These are phyloP conservation scores for Seriola dumerili DNA, from an alignment of 2,113 vertebrate genomes.

Conservation along the genomic window DNA sequence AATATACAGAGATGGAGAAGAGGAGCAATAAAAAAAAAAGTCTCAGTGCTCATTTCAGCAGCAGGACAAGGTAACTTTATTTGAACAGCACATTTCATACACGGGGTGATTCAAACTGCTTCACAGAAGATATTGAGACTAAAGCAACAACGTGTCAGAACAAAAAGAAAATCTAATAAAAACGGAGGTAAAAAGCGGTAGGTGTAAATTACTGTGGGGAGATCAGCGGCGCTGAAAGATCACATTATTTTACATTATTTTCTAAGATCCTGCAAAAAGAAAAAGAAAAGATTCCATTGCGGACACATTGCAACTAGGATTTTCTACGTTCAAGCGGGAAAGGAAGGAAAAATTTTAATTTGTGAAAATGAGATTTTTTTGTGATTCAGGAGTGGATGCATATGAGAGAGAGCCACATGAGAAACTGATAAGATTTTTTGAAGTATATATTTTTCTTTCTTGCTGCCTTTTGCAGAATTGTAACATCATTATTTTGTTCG, in stretches of 20 bases:
- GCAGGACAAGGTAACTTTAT: neutral
- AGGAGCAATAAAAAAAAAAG: constrained; percentile 6
- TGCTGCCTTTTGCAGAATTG: neutral
- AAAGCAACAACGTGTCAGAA: neutral
- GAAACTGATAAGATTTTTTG: neutral
- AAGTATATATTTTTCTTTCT: neutral
- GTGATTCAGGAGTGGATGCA: neutral
- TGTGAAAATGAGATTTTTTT: neutral
- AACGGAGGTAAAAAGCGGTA: neutral
- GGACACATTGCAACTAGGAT: too few species aligned
- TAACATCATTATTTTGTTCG: neutral
- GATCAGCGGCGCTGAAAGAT: neutral
- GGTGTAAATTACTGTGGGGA: neutral
- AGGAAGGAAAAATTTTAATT: too few species aligned
- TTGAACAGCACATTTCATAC: neutral
- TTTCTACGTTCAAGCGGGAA: too few species aligned
- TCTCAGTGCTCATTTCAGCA: neutral
- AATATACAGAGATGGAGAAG: neutral
- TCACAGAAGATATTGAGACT: neutral
- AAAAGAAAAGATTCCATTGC: too few species aligned
- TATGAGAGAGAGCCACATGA: neutral
- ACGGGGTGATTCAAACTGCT: neutral
- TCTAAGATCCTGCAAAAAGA: too few species aligned
- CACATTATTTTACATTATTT: too few species aligned
- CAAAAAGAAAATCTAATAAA: neutral